Evolutionary conservation across 2,113 vertebrate species (phyloP).

Genomic region (Miniopterus natalensis): DNA sequence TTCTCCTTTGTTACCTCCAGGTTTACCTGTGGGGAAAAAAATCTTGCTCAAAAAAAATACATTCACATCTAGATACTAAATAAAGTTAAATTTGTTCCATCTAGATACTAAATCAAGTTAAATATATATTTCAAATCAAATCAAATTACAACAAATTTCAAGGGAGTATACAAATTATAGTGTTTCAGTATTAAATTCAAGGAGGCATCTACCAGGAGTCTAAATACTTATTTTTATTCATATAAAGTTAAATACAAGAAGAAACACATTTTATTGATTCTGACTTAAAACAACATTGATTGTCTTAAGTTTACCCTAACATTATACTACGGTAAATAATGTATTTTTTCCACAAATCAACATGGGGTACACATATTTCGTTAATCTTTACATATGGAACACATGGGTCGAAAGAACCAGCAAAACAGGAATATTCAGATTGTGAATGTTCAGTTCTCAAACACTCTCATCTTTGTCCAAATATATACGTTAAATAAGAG

Average conservation of each 20-base stretch:
- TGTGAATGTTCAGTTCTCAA: not conserved
- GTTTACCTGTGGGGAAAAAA: conserved; percentile 86
- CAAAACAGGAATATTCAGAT: not conserved
- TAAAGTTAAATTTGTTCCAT: not conserved
- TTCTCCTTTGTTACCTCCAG: conserved; percentile 86
- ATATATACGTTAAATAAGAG: not conserved
- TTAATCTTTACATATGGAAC: not conserved
- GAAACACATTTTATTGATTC: not conserved
- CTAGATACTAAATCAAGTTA: too few relatives aligned
- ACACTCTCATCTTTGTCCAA: not conserved
- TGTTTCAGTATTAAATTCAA: conserved; percentile 35
- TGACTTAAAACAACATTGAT: conserved; percentile 18
- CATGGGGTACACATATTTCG: not conserved
- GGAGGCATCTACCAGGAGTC: not conserved
- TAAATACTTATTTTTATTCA: conserved; percentile 49
- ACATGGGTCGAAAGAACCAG: not conserved
- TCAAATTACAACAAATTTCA: conserved; percentile 38
- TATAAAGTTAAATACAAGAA: conserved; percentile 30
- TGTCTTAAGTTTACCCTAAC: not conserved
- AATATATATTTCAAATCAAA: conserved; percentile 27
- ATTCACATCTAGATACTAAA: conserved; percentile 13
- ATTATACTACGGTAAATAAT: not conserved
- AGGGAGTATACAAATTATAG: conserved; percentile 5
- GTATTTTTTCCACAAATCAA: not conserved
- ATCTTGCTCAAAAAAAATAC: conserved; percentile 43